A percentile compares a stretch with the other conserved stretches of the same genome.
Conservation (phyloP, 2,888 invertebrate species). For the Rhynchonema sp. region DNA sequence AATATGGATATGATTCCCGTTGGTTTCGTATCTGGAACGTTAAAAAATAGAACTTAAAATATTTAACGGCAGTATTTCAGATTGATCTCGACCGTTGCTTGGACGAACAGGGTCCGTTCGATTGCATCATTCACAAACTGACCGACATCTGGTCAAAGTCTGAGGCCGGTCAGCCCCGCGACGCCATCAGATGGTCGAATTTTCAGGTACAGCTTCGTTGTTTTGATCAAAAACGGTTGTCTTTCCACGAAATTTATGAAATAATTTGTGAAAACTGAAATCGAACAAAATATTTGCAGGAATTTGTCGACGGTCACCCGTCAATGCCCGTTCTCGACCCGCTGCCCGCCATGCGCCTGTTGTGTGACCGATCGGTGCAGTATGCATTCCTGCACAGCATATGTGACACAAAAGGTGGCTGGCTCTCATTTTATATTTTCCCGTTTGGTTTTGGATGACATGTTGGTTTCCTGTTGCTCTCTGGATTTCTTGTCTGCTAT, state of each 20-base stretch:
- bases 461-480: too few relatives aligned
- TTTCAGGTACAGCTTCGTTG: too few relatives aligned
- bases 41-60: neutral
- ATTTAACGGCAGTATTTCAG: neutral
- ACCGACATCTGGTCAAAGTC: neutral
- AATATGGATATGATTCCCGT: neutral
- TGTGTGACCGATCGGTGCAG: neutral
- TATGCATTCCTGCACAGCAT: neutral
- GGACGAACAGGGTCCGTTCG: neutral
- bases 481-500: too few relatives aligned
- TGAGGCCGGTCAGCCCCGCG: neutral
- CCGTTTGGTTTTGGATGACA: neutral
- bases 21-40: neutral
- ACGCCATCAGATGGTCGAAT: neutral
- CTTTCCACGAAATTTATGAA: neutral
- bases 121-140: neutral
- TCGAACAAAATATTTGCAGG: too few relatives aligned
- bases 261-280: neutral
- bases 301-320: neutral
- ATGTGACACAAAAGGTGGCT: neutral
- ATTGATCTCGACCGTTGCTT: neutral
- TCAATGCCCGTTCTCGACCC: neutral
- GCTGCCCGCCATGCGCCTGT: neutral
- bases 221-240: neutral
- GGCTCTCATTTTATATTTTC: neutral